Conservation (phyloP, 2,888 invertebrate species). For the Lysandra bellargus region DNA sequence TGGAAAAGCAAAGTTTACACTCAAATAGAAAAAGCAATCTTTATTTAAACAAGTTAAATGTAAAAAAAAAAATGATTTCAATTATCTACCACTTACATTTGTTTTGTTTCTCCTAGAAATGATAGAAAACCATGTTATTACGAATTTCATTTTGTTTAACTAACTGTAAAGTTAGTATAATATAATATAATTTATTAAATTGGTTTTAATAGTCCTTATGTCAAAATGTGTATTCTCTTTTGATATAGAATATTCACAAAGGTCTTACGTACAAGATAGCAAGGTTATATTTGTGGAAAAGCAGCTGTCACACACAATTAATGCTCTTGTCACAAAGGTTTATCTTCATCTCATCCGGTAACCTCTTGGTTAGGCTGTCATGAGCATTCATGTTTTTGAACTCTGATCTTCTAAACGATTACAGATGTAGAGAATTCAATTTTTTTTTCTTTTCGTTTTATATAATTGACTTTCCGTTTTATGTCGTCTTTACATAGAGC, state of each 20-base stretch:
- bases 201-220: no score
- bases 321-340: slow-evolving; percentile 45
- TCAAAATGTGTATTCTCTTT: no score
- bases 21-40: slow-evolving; percentile 54
- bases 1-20: slow-evolving; percentile 71
- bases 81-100: slow-evolving; percentile 29
- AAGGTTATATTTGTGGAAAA: background rate
- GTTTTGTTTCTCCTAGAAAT: background rate
- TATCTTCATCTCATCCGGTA: slow-evolving; percentile 37
- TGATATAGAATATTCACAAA: background rate
- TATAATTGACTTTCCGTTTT: slow-evolving; percentile 17
- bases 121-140: background rate
- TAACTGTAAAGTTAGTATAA: no score
- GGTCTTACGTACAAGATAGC: background rate
- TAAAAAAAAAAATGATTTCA: slow-evolving; percentile 42
- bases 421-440: background rate
- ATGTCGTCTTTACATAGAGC: background rate
- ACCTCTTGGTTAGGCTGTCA: slow-evolving; percentile 37
- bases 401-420: slow-evolving; percentile 32
- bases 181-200: no score
- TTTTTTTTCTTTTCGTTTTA: background rate
- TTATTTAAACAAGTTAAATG: slow-evolving; percentile 42
- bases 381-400: slow-evolving; percentile 34
- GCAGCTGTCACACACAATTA: slow-evolving; percentile 15
- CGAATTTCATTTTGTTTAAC: background rate